These are phyloP conservation scores for Sylvia atricapilla DNA, from an alignment of 2,113 vertebrate species.

Conservation along the genomic window DNA sequence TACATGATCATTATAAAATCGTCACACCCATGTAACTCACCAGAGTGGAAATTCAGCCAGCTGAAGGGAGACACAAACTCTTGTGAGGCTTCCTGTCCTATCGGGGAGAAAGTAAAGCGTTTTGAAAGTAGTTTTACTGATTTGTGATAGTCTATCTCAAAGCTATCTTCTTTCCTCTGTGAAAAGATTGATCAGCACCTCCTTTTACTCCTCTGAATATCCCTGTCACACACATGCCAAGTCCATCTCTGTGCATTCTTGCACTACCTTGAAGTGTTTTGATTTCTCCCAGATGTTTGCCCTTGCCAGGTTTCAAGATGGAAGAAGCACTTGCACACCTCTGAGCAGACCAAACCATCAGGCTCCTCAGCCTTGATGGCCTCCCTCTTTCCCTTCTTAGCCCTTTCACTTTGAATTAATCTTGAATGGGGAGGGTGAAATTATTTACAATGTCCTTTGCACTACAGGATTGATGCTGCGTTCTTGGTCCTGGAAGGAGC, in stretches of 20 bases:
- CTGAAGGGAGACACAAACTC: neutral
- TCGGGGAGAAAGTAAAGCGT: neutral
- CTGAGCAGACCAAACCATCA: neutral
- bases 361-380: neutral
- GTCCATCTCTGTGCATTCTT: fast-evolving
- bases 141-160: neutral
- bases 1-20: neutral
- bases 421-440: neutral
- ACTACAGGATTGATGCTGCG: fast-evolving
- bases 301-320: neutral
- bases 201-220: neutral
- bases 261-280: neutral
- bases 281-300: neutral
- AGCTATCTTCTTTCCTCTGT: neutral
- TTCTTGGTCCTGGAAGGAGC: neutral
- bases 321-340: neutral
- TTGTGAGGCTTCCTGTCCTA: neutral
- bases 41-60: neutral
- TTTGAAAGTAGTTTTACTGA: neutral
- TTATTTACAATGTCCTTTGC: fast-evolving
- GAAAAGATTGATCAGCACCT: neutral
- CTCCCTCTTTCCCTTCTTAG: neutral
- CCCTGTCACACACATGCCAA: neutral
- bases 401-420: neutral
- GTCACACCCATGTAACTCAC: neutral